These are phyloP conservation scores for Hypena proboscidalis DNA, from an alignment of 2,888 invertebrate genomes.

Conservation along the genomic window DNA sequence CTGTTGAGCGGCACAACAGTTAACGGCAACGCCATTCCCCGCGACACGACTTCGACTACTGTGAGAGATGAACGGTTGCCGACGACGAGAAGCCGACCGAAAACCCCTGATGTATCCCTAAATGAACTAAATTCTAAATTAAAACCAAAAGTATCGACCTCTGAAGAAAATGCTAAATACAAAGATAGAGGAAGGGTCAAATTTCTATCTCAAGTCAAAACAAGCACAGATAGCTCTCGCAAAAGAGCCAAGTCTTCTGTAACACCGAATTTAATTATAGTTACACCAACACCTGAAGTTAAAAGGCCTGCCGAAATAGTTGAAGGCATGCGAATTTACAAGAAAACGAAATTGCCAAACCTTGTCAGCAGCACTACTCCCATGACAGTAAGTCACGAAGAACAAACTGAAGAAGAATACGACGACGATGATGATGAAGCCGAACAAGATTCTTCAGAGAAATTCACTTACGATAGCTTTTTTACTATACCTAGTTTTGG, in stretches of 20 bases:
- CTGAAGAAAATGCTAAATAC: conserved; percentile 80
- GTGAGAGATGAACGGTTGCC: conserved; percentile 55
- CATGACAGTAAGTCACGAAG: conserved; percentile 44
- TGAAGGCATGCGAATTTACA: conserved; percentile 69
- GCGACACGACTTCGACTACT: conserved; percentile 60
- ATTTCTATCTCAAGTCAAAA: conserved; percentile 58
- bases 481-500: conserved; percentile 79
- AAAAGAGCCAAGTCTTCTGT: conserved; percentile 59
- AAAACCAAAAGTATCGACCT: conserved; percentile 65
- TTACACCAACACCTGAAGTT: conserved; percentile 76
- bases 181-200: conserved; percentile 77
- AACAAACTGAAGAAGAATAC: conserved; percentile 55
- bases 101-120: conserved; percentile 66
- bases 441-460: conserved; percentile 65
- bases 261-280: conserved; percentile 61
- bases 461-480: conserved; percentile 81
- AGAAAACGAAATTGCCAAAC: conserved; percentile 68
- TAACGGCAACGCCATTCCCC: conserved; percentile 63
- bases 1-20: conserved; percentile 70
- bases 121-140: conserved; percentile 64
- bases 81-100: conserved; percentile 55
- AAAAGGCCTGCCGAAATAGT: conserved; percentile 72
- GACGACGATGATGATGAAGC: conserved; percentile 64
- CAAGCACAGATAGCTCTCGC: conserved; percentile 57
- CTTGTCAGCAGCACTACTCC: conserved; percentile 55